Evolutionary conservation across 2,797 vertebrate genomes (phyloP).

Genomic region (Enteromius unitaeniatus): DNA sequence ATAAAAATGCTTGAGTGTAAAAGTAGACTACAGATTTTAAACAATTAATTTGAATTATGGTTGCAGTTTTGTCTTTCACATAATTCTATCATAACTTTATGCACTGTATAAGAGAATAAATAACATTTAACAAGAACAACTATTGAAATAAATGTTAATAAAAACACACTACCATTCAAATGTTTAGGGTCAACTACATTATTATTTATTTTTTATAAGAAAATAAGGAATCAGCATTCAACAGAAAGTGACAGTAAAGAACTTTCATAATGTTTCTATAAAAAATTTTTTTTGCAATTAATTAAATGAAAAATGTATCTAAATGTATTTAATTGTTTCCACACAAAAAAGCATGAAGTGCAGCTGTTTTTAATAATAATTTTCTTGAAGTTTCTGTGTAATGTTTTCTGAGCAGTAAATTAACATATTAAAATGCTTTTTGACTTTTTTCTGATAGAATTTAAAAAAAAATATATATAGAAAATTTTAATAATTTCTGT

Average conservation of each 20-base stretch:
- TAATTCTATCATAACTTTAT: neutral
- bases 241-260: neutral
- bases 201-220: neutral
- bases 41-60: neutral
- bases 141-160: neutral
- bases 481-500: neutral
- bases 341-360: neutral
- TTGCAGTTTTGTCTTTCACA: neutral
- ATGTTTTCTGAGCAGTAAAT: neutral
- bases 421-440: neutral
- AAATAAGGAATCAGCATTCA: neutral
- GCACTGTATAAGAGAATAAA: neutral
- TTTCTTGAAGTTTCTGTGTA: neutral
- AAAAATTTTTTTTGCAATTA: neutral
- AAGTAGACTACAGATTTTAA: neutral
- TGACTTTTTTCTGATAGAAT: neutral
- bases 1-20: neutral
- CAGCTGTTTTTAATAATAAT: neutral
- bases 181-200: neutral
- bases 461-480: neutral
- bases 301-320: neutral
- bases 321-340: too few relatives aligned
- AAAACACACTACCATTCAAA: neutral
- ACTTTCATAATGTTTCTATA: too few relatives aligned
- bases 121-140: neutral